Conservation (phyloP, 2,797 vertebrate genomes). For the Octomys mimax region DNA sequence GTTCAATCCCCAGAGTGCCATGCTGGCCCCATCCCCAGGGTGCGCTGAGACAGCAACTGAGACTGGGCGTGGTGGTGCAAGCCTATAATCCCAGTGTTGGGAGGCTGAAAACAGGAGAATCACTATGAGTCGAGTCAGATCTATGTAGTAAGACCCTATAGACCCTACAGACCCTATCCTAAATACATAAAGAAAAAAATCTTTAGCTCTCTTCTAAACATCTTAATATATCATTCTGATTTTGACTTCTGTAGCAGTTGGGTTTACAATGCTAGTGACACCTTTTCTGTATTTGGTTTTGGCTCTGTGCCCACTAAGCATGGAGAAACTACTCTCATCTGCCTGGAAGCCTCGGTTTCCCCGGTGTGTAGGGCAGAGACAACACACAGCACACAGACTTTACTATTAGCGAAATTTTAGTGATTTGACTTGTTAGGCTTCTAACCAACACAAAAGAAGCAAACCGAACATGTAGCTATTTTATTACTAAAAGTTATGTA, state of each 20-base stretch:
- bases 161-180: no score
- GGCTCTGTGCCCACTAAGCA: neutral
- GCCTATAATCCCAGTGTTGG: no score
- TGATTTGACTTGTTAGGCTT: neutral
- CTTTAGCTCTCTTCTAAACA: slow-evolving; percentile 6
- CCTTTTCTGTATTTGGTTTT: neutral
- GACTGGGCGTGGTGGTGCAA: no score
- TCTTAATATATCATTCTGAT: neutral
- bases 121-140: no score
- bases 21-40: no score
- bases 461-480: neutral
- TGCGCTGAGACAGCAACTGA: no score
- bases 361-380: neutral
- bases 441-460: neutral
- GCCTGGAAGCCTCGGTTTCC: neutral
- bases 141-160: no score
- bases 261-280: neutral
- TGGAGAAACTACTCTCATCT: slow-evolving; percentile 5
- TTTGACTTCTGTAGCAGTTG: neutral
- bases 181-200: neutral
- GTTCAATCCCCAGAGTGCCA: no score
- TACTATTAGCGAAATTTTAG: neutral
- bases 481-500: neutral
- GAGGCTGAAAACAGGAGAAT: no score
- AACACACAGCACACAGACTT: neutral